Base-by-base conservation (phyloP, 2,113 vertebrate species). In the Leucopsar rothschildi region DNA sequence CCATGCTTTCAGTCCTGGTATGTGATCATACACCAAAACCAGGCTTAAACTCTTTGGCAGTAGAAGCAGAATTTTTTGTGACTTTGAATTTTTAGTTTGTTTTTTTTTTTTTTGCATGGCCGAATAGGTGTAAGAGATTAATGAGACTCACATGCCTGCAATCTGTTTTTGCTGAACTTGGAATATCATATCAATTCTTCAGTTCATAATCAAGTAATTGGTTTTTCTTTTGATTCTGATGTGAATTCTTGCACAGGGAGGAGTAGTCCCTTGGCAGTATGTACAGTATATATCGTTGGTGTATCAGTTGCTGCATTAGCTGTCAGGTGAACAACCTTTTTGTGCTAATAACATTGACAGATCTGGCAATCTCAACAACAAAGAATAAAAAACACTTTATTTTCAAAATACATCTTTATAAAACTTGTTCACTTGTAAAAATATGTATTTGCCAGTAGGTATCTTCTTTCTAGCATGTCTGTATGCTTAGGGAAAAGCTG, bases 181-280 rank as follows among this genome's bases (percentile, higher is more conserved):
- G 60, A 31, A 49, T 76, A 56, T 49, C 42, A 37, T 50, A 47
- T 75, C 22, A 1, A 3, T 88, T 82, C 29, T 82, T 44, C 47
- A 63, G 81, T 66, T 93, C 40, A 47, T 39, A 47, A 21, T 40
- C 50, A 52, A 50, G 37, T 78, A 5, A 53, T 37, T 49, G 23
- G 22, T 33, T 60, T 80, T 31, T 52, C 12, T 86, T 80, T 76
- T 4, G 4, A 35, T 81, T 94, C 42, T 47, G 50, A 57, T 15
- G 6, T 84, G 53, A 82, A 64, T 82, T 84, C 52, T 90, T 93
- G 25, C 47, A 19, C 10, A 37, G 47, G 33, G 27, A 75, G 47
- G 14, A 90, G 15, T n/a, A 39, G 28, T 59, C 29, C 0, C 0
- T 0, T 76, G 49, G 27, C 25, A 23, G 9, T 75, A 0, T 69